phyloP scores from a whole-genome alignment of 2,888 invertebrate genomes.

The Synergus itoensis region DNA sequence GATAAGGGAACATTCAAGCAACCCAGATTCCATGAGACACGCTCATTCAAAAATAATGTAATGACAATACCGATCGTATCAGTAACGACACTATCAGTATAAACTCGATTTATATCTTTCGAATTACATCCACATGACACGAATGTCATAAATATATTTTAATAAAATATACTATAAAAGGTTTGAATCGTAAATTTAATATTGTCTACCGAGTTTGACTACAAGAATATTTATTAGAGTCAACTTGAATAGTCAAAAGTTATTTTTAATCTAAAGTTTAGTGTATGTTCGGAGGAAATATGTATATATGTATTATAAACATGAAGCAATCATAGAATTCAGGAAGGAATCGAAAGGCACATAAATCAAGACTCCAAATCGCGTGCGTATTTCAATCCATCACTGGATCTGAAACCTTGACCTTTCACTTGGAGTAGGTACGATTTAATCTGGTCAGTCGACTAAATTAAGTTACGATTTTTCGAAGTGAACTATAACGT shows the following conservation, averaged over 20 bases:
- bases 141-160: neutral
- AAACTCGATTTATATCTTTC: neutral
- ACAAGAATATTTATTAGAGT: neutral
- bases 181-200: neutral
- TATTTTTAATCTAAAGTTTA: neutral
- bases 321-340: neutral
- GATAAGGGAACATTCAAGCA: slow-evolving; percentile 46
- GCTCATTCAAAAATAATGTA: slow-evolving; percentile 29
- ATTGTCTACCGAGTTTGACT: no score
- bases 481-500: neutral
- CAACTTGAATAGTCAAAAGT: neutral
- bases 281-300: neutral
- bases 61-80: neutral
- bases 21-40: slow-evolving; percentile 48
- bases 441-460: neutral
- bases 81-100: neutral
- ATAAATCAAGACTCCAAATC: neutral
- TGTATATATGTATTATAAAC: neutral
- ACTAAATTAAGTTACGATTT: slow-evolving; percentile 11
- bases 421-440: neutral
- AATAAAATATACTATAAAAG: neutral
- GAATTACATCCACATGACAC: neutral
- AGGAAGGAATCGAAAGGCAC: neutral
- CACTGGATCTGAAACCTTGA: neutral
- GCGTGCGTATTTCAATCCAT: neutral